Conservation (phyloP, 2,113 vertebrate species). For the Urocitellus parryii region DNA sequence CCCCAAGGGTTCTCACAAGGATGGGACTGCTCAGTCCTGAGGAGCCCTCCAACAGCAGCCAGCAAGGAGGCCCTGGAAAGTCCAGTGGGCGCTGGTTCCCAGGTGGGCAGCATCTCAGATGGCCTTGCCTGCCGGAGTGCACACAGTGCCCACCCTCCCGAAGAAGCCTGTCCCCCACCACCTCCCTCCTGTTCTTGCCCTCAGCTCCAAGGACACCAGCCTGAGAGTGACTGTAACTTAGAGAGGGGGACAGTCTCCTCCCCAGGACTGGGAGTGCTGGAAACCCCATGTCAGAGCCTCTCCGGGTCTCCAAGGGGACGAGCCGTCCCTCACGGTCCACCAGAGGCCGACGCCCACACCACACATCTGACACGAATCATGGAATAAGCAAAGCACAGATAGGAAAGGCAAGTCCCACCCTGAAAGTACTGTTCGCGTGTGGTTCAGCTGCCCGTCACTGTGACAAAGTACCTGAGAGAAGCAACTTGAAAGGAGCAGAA, state of each 20-base stretch:
- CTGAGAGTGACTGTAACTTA: not conserved
- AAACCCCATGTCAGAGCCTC: not conserved
- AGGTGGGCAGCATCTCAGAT: fast-evolving
- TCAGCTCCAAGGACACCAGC: too few species aligned
- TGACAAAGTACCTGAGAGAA: too few species aligned
- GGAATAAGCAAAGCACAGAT: not conserved
- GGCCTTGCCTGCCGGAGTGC: not conserved
- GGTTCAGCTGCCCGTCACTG: not conserved
- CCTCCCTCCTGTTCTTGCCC: too few species aligned
- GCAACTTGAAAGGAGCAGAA: too few species aligned
- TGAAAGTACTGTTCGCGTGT: too few species aligned
- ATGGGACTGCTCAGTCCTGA: not conserved
- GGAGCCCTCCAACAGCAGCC: fast-evolving
- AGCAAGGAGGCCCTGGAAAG: too few species aligned
- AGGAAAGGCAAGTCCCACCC: not conserved
- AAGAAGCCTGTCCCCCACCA: fast-evolving
- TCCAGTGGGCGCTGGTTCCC: fast-evolving
- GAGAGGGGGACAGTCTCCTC: not conserved
- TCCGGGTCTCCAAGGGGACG: fast-evolving
- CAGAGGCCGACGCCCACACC: not conserved
- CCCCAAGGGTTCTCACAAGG: not conserved
- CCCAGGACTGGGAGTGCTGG: not conserved
- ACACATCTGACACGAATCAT: not conserved
- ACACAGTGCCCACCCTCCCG: not conserved
- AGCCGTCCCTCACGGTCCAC: too few species aligned